These are phyloP conservation scores for Harpagus bidentatus DNA, from an alignment of 2,113 vertebrate genomes.

Conservation along the genomic window DNA sequence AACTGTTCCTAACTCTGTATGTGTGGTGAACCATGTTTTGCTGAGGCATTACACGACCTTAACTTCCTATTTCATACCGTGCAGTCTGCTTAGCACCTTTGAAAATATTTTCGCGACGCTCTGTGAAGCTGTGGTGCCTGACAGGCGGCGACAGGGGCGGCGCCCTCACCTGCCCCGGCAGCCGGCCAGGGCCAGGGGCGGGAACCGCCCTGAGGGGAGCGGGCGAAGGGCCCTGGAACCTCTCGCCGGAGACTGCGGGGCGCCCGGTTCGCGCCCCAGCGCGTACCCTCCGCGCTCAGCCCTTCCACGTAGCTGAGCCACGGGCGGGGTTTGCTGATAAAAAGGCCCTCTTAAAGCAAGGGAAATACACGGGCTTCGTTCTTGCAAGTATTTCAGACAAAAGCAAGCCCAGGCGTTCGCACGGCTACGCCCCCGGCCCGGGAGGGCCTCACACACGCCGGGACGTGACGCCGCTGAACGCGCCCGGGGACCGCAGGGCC, in stretches of 20 bases:
- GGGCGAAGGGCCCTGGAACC: background rate
- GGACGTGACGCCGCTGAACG: background rate
- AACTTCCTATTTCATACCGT: fast-evolving
- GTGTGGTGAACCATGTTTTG: fast-evolving
- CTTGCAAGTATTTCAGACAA: background rate
- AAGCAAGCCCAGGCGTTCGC: background rate
- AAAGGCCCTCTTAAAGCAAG: background rate
- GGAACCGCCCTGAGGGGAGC: background rate
- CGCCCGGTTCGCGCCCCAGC: fast-evolving
- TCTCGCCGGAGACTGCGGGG: background rate
- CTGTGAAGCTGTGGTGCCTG: background rate
- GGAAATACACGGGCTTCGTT: background rate
- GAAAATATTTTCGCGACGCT: fast-evolving
- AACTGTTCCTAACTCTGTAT: fast-evolving
- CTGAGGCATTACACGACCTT: background rate
- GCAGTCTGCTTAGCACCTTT: fast-evolving
- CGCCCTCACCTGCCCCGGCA: background rate
- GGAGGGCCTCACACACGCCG: background rate
- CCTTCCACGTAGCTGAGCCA: fast-evolving
- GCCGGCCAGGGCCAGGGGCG: no score
- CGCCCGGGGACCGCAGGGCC: no score
- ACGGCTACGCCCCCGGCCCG: background rate
- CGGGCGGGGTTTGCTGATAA: no score
- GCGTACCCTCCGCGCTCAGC: background rate
- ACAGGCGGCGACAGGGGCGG: background rate